These are phyloP conservation scores for Mormyrops attenuatus DNA, from an alignment of 2,797 vertebrate genomes.

Conservation along the genomic window DNA sequence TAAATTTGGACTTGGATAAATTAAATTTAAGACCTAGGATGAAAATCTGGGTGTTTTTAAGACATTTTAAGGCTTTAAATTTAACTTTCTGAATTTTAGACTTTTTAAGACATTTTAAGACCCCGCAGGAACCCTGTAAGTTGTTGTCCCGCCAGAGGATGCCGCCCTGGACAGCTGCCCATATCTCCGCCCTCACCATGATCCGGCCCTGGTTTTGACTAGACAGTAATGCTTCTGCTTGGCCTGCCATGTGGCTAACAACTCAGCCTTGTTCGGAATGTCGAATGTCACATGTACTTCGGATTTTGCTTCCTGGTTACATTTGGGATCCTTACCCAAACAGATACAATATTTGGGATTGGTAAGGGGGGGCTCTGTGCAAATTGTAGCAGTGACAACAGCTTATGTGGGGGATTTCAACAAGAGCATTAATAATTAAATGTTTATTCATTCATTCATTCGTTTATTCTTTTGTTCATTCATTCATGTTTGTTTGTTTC, in stretches of 20 bases:
- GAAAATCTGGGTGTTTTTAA: too few species aligned
- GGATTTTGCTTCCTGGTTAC: neutral
- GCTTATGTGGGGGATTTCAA: neutral
- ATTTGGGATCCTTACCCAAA: neutral
- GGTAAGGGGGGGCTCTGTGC: neutral
- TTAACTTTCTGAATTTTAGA: too few species aligned
- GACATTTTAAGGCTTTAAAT: too few species aligned
- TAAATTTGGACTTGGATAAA: too few species aligned
- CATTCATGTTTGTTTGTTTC: too few species aligned
- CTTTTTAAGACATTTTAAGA: too few species aligned
- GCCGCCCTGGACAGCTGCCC: neutral
- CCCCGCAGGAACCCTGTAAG: neutral
- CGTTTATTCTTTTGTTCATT: neutral
- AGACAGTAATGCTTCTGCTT: neutral
- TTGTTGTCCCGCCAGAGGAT: neutral
- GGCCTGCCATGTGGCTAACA: neutral
- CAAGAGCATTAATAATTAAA: neutral
- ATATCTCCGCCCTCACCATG: neutral
- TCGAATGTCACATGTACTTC: neutral
- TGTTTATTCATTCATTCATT: neutral
- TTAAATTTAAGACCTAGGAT: too few species aligned
- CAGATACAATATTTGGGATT: neutral
- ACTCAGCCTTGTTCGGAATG: neutral
- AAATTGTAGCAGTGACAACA: neutral
- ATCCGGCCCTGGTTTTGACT: neutral